Evolutionary conservation across 2,113 vertebrate genomes (phyloP).

Genomic region (Bufo bufo): DNA sequence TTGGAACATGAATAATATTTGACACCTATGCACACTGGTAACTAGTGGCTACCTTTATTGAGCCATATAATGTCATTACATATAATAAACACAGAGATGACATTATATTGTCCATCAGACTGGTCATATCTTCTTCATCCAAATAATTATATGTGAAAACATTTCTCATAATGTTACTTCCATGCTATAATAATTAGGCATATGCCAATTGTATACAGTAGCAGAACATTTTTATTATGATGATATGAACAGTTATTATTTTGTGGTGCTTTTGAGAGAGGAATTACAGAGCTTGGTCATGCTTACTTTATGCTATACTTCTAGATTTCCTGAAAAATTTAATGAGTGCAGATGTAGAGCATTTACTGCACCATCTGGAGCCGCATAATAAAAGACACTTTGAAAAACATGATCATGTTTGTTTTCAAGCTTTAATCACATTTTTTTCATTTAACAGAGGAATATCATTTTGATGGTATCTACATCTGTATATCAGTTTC

Average conservation of each 20-base stretch:
- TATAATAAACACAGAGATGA: background rate
- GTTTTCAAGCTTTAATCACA: constrained; percentile 5
- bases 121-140: constrained; percentile 10
- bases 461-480: background rate
- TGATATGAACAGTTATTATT: background rate
- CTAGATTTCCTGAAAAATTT: constrained; percentile 22
- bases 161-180: background rate
- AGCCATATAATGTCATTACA: constrained; percentile 12
- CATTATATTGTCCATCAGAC: background rate
- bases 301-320: constrained; percentile 16
- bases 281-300: constrained; percentile 6
- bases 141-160: background rate
- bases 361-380: constrained; percentile 37
- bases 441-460: background rate
- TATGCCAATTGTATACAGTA: background rate
- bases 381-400: constrained; percentile 24
- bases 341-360: constrained; percentile 35
- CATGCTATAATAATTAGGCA: constrained; percentile 22
- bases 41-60: background rate
- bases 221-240: background rate
- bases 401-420: constrained; percentile 22
- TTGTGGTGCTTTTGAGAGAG: constrained; percentile 15
- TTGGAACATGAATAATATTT: constrained; percentile 11
- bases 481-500: background rate
- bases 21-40: background rate